These are phyloP conservation scores for Aradophagus sp. DNA, from an alignment of 1,140 invertebrate genomes.

Conservation along the genomic window DNA sequence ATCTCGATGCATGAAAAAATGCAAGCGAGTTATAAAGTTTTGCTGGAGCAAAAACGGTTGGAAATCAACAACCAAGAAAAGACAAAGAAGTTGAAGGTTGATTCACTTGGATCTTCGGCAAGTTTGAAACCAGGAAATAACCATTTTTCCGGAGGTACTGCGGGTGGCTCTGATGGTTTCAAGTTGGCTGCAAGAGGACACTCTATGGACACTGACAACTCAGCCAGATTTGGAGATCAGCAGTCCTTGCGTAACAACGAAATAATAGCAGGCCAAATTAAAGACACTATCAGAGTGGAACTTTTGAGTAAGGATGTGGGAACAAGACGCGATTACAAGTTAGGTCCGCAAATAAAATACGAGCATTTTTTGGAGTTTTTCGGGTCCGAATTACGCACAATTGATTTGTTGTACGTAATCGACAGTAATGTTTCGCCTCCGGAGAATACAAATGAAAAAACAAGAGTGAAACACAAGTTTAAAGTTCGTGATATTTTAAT, in stretches of 20 bases:
- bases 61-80: background rate
- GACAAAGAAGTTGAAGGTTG: too few species aligned
- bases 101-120: too few species aligned
- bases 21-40: background rate
- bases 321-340: conserved; percentile 31
- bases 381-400: conserved; percentile 22
- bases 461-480: conserved; percentile 32
- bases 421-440: too few species aligned
- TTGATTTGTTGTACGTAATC: too few species aligned
- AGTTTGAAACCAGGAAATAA: too few species aligned
- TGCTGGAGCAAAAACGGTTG: background rate
- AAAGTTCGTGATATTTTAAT: conserved; percentile 30
- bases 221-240: too few species aligned
- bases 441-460: too few species aligned
- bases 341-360: conserved; percentile 23
- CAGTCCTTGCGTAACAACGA: background rate
- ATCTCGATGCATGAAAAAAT: background rate
- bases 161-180: too few species aligned
- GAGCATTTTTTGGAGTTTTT: conserved; percentile 40
- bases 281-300: conserved; percentile 24
- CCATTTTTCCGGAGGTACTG: too few species aligned
- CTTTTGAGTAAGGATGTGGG: conserved; percentile 18
- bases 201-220: too few species aligned
- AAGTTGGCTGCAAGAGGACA: too few species aligned
- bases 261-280: conserved; percentile 1